A percentile compares a stretch with the other conserved stretches of the same genome.
Conservation (phyloP, 2,113 vertebrate genomes). For the Turdus rufiventris region DNA sequence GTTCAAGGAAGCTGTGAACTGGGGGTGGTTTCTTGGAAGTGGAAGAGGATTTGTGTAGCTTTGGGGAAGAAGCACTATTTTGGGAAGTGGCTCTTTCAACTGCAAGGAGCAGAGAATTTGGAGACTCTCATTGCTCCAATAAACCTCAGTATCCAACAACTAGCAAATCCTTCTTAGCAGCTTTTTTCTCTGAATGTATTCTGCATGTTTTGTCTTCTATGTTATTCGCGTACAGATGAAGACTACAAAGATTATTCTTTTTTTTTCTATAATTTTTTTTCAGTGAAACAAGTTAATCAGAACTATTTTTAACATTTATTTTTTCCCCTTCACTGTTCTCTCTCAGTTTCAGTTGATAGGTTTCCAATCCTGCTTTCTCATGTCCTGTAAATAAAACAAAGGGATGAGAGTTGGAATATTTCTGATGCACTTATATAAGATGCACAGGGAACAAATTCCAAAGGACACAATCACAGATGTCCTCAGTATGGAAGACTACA, state of each 20-base stretch:
- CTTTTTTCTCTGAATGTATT: not conserved
- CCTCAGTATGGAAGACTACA: constrained; percentile 39
- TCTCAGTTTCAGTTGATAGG: not conserved
- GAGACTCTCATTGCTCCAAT: not conserved
- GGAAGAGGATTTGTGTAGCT: not conserved
- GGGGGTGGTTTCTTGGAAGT: not conserved
- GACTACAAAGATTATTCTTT: not conserved
- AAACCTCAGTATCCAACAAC: not conserved
- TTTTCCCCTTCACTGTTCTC: not conserved
- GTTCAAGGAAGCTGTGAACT: not conserved
- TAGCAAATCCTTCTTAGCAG: not conserved
- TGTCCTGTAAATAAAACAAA: constrained; percentile 52
- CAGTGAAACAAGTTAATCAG: not conserved
- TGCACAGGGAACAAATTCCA: constrained; percentile 28
- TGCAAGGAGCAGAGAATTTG: not conserved
- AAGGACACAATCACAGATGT: constrained; percentile 50
- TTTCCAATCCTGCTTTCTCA: constrained; percentile 32
- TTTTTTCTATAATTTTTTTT: not conserved
- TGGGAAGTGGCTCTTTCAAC: not conserved
- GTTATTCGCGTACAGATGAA: not conserved
- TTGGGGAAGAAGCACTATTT: not conserved
- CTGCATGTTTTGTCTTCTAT: not conserved
- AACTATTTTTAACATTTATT: constrained; percentile 2
- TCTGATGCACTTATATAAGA: constrained; percentile 21
- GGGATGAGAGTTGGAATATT: constrained; percentile 3